A percentile compares a stretch with the other conserved stretches of the same genome.
Conservation (phyloP, 2,113 vertebrate genomes). For the Dasyornis broadbenti region DNA sequence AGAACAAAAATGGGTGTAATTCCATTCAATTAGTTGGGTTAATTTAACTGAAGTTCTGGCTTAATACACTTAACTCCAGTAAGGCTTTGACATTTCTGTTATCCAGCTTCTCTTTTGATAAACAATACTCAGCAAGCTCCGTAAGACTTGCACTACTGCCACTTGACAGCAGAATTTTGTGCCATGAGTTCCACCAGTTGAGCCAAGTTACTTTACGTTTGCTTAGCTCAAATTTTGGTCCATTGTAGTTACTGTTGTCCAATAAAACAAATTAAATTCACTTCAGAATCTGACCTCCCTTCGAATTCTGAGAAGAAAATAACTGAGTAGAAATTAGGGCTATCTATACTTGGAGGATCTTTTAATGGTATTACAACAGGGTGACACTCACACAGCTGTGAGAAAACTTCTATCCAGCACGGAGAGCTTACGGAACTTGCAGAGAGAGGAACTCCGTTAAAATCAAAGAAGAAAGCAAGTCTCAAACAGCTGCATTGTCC, state of each 20-base stretch:
- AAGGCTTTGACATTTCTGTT: background rate
- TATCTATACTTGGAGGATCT: background rate
- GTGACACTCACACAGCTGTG: background rate
- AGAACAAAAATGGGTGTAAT: background rate
- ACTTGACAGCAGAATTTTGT: background rate
- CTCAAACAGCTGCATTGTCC: background rate
- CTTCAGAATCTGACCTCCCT: background rate
- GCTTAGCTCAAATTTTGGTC: background rate
- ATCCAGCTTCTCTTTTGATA: background rate
- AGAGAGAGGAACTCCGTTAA: background rate
- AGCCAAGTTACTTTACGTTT: background rate
- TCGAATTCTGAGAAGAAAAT: background rate
- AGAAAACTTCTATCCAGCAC: background rate
- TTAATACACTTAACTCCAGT: background rate
- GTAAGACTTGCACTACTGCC: background rate
- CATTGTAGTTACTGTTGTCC: background rate
- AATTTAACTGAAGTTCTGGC: background rate
- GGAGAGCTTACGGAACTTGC: background rate
- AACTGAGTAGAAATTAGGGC: background rate
- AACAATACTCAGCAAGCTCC: background rate
- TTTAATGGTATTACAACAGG: background rate
- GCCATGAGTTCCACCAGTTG: background rate
- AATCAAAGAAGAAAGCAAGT: background rate
- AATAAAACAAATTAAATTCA: background rate
- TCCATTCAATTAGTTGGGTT: background rate